Evolutionary conservation across 2,797 vertebrate species (phyloP).

Genomic region (Vespertilio murinus): DNA sequence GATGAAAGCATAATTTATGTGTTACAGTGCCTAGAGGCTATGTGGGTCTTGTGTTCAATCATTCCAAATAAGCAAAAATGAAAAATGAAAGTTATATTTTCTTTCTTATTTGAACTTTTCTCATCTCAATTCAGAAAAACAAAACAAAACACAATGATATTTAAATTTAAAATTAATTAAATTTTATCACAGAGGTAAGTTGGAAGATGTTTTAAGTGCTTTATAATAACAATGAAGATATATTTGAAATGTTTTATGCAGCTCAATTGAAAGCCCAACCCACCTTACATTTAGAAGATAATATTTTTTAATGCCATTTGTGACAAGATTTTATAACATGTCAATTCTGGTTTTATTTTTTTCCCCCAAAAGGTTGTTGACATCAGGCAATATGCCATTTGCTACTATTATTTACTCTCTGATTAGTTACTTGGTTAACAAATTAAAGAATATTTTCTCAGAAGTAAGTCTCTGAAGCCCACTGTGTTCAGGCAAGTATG

Average conservation of each 20-base stretch:
- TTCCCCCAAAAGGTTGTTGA: neutral
- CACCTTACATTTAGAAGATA: neutral
- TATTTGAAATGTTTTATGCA: slow-evolving; percentile 28
- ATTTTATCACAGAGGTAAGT: rapidly evolving
- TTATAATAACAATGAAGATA: slow-evolving; percentile 13
- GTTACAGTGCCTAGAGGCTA: neutral
- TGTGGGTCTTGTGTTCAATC: neutral
- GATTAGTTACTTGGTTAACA: slow-evolving; percentile 17
- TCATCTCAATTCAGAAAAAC: neutral
- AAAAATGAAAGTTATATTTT: slow-evolving; percentile 2
- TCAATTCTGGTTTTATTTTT: slow-evolving; percentile 39
- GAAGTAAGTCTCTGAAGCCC: neutral
- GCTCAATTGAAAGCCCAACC: neutral
- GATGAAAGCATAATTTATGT: slow-evolving; percentile 17
- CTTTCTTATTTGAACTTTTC: slow-evolving; percentile 18
- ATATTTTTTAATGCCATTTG: neutral
- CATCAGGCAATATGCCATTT: neutral
- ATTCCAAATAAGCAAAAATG: neutral
- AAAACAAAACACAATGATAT: slow-evolving; percentile 3
- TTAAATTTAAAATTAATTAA: neutral
- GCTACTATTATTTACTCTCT: slow-evolving; percentile 1
- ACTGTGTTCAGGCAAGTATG: neutral
- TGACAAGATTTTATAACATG: slow-evolving; percentile 34
- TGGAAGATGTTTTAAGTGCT: neutral
- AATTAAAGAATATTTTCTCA: slow-evolving; percentile 35